These are phyloP conservation scores for Uloborus diversus DNA, from an alignment of 1,140 invertebrate species.

Conservation along the genomic window DNA sequence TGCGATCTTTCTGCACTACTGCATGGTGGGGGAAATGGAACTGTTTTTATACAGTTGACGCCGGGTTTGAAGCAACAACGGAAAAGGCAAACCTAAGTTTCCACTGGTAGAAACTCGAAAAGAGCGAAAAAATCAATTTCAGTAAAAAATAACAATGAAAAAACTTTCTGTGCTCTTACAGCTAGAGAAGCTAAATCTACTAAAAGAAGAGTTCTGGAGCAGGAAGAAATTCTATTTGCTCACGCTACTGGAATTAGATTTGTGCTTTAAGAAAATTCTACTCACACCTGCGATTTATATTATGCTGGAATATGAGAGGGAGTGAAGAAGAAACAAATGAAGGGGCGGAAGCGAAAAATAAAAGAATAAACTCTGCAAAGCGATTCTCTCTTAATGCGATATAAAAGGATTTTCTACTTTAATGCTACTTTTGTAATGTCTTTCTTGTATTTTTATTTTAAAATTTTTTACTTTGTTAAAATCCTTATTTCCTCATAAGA, in stretches of 20 bases:
- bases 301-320: not conserved
- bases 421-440: slow-evolving; percentile 13
- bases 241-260: slow-evolving; percentile 53
- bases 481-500: not conserved
- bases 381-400: slow-evolving; percentile 37
- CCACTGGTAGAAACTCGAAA: not conserved
- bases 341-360: slow-evolving; percentile 8
- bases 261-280: slow-evolving; percentile 53
- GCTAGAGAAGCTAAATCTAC: slow-evolving; percentile 33
- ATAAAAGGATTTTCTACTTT: slow-evolving; percentile 45
- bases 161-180: not conserved
- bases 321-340: not conserved
- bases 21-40: not conserved
- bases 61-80: slow-evolving; percentile 3
- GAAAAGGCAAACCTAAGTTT: not conserved
- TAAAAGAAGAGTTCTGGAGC: slow-evolving; percentile 27
- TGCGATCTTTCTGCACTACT: not conserved
- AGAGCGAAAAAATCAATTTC: not conserved
- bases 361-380: slow-evolving; percentile 6
- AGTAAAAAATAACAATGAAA: not conserved
- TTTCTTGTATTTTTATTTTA: slow-evolving; percentile 4
- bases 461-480: slow-evolving; percentile 34
- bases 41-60: slow-evolving; percentile 41
- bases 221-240: slow-evolving; percentile 45
- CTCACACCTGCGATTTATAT: slow-evolving; percentile 56